These are phyloP conservation scores for Dorcus hopei DNA, from an alignment of 2,888 invertebrate species.

Conservation along the genomic window DNA sequence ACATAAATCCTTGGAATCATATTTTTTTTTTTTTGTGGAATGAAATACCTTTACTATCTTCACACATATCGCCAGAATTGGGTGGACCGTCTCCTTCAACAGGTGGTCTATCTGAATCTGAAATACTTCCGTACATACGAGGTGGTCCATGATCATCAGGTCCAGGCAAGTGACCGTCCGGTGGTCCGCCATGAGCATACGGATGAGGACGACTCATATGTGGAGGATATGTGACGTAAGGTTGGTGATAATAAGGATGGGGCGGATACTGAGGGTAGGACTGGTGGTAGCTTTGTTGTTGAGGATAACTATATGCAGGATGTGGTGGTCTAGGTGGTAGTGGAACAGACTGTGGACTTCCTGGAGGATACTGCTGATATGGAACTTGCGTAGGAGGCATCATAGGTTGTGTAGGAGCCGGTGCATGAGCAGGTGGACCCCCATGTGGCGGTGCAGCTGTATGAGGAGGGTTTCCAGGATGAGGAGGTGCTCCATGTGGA, in stretches of 20 bases:
- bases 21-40: neutral
- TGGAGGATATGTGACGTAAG: constrained; percentile 56
- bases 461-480: constrained; percentile 19
- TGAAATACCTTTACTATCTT: constrained; percentile 13
- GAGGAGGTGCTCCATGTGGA: constrained; percentile 35
- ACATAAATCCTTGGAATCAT: too few species aligned
- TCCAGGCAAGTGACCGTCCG: constrained; percentile 39
- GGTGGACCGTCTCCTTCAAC: constrained; percentile 27
- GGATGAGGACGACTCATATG: constrained; percentile 52
- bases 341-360: constrained; percentile 52
- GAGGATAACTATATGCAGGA: constrained; percentile 53
- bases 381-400: constrained; percentile 48
- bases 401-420: constrained; percentile 40
- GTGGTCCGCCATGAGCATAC: constrained; percentile 40
- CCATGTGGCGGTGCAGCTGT: constrained; percentile 36
- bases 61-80: constrained; percentile 11
- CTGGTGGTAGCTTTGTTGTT: constrained; percentile 51
- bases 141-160: constrained; percentile 29
- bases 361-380: constrained; percentile 44
- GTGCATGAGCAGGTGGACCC: constrained; percentile 33
- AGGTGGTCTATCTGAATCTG: constrained; percentile 21
- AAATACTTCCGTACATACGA: constrained; percentile 27
- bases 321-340: constrained; percentile 56
- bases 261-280: constrained; percentile 51
- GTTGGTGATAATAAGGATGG: constrained; percentile 54